Percentiles rank a stretch among this genome's conserved stretches.
Evolutionary conservation across 92 coral and sea anemone genomes (phyloP).

Genomic region (Nematostella vectensis): DNA sequence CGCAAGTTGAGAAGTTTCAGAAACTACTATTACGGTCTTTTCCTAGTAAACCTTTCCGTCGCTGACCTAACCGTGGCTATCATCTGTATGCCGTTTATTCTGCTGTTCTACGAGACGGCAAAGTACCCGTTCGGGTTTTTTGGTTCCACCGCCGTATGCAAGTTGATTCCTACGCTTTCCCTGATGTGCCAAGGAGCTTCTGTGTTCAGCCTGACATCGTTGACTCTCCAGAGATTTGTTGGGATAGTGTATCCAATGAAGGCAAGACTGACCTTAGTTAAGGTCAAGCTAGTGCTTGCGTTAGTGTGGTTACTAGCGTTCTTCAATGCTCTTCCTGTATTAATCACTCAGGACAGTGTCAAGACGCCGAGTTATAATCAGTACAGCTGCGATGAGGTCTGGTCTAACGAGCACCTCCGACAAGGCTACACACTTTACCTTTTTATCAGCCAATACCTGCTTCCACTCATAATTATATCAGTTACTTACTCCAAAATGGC

Average conservation of each 20-base stretch:
- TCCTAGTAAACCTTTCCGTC: conserved; percentile 63
- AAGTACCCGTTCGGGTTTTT: conserved; percentile 85
- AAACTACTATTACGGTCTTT: conserved; percentile 77
- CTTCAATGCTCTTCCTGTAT: conserved; percentile 55
- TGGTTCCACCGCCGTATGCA: conserved; percentile 80
- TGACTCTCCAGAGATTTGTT: conserved; percentile 74
- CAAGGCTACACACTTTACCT: conserved; percentile 75
- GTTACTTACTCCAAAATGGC: conserved; percentile 77
- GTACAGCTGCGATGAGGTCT: conserved; percentile 68
- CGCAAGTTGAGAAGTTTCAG: conserved; percentile 78
- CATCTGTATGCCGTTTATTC: conserved; percentile 60
- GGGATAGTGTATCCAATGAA: conserved; percentile 85
- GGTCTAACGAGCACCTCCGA: conserved; percentile 42
- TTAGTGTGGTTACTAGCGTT: conserved; percentile 73
- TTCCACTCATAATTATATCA: conserved; percentile 61
- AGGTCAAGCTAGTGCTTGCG: conserved; percentile 60
- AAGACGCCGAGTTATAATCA: conserved; percentile 46
- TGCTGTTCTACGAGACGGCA: conserved; percentile 73
- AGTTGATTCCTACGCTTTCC: conserved; percentile 63
- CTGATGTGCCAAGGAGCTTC: conserved; percentile 79
- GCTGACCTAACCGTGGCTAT: conserved; percentile 76
- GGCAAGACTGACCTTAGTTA: conserved; percentile 60
- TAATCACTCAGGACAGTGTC: conserved; percentile 51
- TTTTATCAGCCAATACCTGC: conserved; percentile 56
- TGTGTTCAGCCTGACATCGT: conserved; percentile 58